These are phyloP conservation scores for Patella depressa DNA, from an alignment of 2,888 invertebrate species.

Conservation along the genomic window DNA sequence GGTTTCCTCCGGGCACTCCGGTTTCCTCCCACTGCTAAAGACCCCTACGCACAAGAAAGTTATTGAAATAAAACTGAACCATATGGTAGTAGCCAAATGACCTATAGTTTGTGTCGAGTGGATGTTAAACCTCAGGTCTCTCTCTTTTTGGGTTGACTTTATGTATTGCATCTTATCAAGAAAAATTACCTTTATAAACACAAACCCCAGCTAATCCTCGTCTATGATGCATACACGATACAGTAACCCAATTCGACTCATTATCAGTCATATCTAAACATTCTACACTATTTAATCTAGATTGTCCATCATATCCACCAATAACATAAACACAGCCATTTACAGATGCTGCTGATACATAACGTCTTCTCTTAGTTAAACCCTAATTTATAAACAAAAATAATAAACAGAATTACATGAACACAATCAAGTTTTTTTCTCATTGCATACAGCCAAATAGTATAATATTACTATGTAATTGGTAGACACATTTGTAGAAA, in stretches of 20 bases:
- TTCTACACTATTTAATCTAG: conserved; percentile 65
- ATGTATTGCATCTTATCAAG: not conserved
- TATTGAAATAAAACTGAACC: not conserved
- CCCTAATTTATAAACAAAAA: conserved; percentile 43
- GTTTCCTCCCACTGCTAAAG: no score
- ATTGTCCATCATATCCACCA: conserved; percentile 69
- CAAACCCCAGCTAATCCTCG: conserved; percentile 68
- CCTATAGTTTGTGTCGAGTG: no score
- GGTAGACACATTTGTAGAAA: no score
- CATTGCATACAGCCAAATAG: no score
- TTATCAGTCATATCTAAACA: conserved; percentile 64
- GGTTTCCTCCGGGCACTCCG: not conserved
- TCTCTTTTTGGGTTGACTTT: not conserved
- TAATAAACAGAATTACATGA: no score
- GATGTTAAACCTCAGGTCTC: no score
- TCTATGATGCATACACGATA: conserved; percentile 66
- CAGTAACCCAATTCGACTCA: conserved; percentile 61
- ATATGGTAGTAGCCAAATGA: no score
- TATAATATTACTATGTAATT: no score
- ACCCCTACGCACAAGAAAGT: no score
- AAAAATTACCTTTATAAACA: conserved; percentile 62
- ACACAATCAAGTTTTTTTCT: no score
- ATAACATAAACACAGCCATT: conserved; percentile 67
- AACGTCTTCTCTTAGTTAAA: conserved; percentile 61
- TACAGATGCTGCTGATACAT: conserved; percentile 67